These are phyloP conservation scores for Limnephilus lunatus DNA, from an alignment of 2,888 invertebrate genomes.

Conservation along the genomic window DNA sequence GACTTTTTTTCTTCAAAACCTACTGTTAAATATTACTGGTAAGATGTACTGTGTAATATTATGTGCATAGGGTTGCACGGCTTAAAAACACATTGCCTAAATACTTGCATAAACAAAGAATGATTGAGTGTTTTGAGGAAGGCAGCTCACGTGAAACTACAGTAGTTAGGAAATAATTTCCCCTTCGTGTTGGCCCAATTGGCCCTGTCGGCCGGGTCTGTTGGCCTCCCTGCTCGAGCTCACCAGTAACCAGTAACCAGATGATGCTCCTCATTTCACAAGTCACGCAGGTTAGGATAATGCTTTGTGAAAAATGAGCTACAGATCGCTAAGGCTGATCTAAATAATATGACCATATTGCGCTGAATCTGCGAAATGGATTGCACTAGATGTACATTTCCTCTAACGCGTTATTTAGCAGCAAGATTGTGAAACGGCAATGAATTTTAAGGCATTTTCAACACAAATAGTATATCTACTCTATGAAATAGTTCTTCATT, in stretches of 20 bases:
- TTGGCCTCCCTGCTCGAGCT: neutral
- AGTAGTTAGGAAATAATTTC: conserved; percentile 11
- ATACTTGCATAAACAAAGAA: neutral
- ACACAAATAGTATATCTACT: neutral
- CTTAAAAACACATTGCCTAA: neutral
- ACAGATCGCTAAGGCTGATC: conserved; percentile 36
- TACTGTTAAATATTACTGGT: neutral
- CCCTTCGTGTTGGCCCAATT: conserved; percentile 23
- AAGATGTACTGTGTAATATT: neutral
- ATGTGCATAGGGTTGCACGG: neutral
- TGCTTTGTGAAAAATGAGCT: conserved; percentile 43
- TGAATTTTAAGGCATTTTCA: too few relatives aligned
- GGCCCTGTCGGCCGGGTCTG: neutral
- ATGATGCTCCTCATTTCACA: conserved; percentile 46
- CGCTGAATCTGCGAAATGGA: neutral
- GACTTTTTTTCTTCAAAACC: neutral
- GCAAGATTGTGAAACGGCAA: neutral
- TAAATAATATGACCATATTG: conserved; percentile 3
- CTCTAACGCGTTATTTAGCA: neutral
- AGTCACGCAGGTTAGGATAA: conserved; percentile 42
- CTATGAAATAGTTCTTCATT: neutral
- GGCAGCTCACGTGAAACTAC: conserved; percentile 15
- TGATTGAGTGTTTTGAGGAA: neutral
- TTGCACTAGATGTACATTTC: neutral
- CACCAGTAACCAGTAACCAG: conserved; percentile 17